Percentiles rank a stretch among this genome's conserved stretches.
Evolutionary conservation across 2,113 vertebrate species (phyloP).

Genomic region (Anser brachyrhynchus): DNA sequence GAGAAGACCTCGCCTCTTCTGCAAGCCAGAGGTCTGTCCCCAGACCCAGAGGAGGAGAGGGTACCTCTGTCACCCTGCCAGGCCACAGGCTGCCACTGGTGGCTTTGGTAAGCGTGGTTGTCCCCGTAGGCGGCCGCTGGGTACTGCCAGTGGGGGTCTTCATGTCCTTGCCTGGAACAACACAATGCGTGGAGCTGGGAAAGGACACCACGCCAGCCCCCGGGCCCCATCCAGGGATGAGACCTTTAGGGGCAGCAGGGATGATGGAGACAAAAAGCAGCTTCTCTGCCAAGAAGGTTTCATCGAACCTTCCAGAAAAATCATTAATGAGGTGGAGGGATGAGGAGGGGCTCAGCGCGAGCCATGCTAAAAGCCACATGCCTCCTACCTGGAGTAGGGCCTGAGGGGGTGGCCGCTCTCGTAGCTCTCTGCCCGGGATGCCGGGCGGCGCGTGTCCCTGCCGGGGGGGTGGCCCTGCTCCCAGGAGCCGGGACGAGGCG

Average conservation of each 20-base stretch:
- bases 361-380: rapidly evolving
- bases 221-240: background rate
- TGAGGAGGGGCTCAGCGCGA: background rate
- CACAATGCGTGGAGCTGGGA: background rate
- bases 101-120: conserved; percentile 23
- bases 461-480: background rate
- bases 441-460: background rate
- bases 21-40: background rate
- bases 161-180: conserved; percentile 60
- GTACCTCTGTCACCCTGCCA: conserved; percentile 68
- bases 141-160: conserved; percentile 29
- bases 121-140: background rate
- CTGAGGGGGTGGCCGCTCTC: background rate
- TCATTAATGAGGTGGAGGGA: background rate
- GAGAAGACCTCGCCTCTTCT: background rate
- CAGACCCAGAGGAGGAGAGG: background rate
- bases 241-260: background rate
- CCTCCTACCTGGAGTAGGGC: conserved; percentile 65
- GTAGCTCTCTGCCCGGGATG: background rate
- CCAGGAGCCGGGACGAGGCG: background rate
- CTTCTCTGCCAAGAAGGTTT: background rate
- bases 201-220: background rate
- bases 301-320: conserved; percentile 3
- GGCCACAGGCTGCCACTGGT: background rate
- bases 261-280: background rate